Conservation (phyloP, 2,797 vertebrate genomes). For the Malurus leucopterus region DNA sequence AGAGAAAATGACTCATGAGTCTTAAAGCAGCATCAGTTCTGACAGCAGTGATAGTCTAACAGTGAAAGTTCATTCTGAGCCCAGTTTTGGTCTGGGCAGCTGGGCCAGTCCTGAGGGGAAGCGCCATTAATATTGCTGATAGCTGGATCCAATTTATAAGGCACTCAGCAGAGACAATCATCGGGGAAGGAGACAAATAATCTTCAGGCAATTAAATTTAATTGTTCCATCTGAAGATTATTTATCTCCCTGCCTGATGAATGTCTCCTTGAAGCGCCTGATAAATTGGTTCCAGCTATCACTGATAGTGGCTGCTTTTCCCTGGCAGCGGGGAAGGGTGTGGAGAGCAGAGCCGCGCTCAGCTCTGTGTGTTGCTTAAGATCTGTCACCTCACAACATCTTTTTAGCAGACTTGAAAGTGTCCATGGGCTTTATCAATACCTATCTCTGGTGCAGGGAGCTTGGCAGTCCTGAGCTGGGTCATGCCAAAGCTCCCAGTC, state of each 20-base stretch:
- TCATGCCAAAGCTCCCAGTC: not conserved
- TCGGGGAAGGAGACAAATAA: slow-evolving; percentile 68
- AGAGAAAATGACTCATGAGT: not conserved
- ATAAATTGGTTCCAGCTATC: slow-evolving; percentile 70
- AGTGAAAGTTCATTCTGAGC: slow-evolving; percentile 40
- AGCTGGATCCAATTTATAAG: slow-evolving; percentile 71
- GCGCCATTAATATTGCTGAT: slow-evolving; percentile 27
- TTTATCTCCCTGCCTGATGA: slow-evolving; percentile 69
- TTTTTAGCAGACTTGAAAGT: slow-evolving; percentile 52
- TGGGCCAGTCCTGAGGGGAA: slow-evolving; percentile 21
- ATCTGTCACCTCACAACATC: slow-evolving; percentile 60
- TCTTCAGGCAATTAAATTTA: slow-evolving; percentile 71
- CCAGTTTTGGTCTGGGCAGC: slow-evolving; percentile 36
- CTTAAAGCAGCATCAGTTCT: not conserved
- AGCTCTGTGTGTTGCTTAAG: slow-evolving; percentile 39
- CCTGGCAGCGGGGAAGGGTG: slow-evolving; percentile 8
- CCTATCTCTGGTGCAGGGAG: not conserved
- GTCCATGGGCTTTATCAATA: slow-evolving; percentile 1
- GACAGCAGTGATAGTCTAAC: not conserved
- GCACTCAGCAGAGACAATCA: slow-evolving; percentile 60
- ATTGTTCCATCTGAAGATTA: slow-evolving; percentile 71
- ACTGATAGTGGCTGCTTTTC: slow-evolving; percentile 47
- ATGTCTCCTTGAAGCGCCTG: slow-evolving; percentile 49
- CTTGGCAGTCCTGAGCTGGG: not conserved
- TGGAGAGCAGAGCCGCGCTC: slow-evolving; percentile 31